Conservation (phyloP, 2,888 invertebrate species). For the Polyommatus iphigenia region DNA sequence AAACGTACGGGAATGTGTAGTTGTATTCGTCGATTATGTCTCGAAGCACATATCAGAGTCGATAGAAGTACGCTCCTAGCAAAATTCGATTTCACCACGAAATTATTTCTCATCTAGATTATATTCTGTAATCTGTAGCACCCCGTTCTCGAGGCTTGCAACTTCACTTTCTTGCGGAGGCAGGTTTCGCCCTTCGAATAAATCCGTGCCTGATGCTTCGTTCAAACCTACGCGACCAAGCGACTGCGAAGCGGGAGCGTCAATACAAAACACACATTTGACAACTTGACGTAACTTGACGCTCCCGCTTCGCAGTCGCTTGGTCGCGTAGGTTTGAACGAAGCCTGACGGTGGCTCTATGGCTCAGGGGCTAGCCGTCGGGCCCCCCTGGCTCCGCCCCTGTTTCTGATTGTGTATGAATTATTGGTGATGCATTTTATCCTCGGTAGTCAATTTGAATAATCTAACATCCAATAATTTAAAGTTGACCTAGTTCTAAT, state of each 20-base stretch:
- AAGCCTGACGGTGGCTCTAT: neutral
- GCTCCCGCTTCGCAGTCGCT: no score
- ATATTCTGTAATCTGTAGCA: neutral
- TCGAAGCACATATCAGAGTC: conserved; percentile 34
- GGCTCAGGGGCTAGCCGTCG: neutral
- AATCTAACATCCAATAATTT: conserved; percentile 60
- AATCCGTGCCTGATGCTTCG: neutral
- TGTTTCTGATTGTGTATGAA: conserved; percentile 27
- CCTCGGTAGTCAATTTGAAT: conserved; percentile 65
- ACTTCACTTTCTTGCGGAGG: neutral
- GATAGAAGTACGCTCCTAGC: conserved; percentile 7
- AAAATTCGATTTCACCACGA: neutral
- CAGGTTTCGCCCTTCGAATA: neutral
- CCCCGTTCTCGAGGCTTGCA: neutral
- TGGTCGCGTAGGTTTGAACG: no score
- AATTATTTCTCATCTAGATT: neutral
- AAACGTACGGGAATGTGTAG: conserved; percentile 10
- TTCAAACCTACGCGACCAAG: no score
- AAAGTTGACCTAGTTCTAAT: conserved; percentile 66
- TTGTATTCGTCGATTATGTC: conserved; percentile 37
- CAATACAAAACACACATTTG: no score
- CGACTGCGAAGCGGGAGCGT: no score
- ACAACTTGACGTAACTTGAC: no score
- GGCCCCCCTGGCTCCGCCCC: conserved; percentile 1
- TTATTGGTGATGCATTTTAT: conserved; percentile 37